Evolutionary conservation across 2,888 invertebrate genomes (phyloP), one percentile per base, ranked within the genome.

Genomic region (Pammene aurita): DNA sequence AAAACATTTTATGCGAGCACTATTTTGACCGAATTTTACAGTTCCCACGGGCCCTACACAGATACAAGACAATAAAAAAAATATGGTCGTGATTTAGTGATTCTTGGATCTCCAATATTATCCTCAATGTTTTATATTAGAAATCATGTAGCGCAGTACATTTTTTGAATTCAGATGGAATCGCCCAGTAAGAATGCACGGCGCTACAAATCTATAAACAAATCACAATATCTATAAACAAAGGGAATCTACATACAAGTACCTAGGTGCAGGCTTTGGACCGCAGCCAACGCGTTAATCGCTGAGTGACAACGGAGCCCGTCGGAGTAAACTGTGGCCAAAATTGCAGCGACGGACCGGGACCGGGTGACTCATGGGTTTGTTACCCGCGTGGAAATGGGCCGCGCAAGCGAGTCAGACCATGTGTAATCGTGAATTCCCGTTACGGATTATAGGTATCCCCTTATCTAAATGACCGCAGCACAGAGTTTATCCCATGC

Each of bases 291-390:
- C 79, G 80, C 75, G 75, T 72, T 76, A 76, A 78, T 72, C 70
- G 74, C 65, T 56, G 73, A 73, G 73, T 80, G 80, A 85, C 84
- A 87, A 84, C 81, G 81, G 80, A 82, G 83, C 83, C 84, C 81
- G 79, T 60, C 61, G 41, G 50, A 35, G 68, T 69, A 74, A 72
- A 66, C 70, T 68, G 78, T 74, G 68, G 76, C 78, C 75, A 75
- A 78, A 69, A 69, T 54, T 69, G 69, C 69, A 65, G 75, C 75
- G 75, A 71, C 74, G 48, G 18, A 9, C 9, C 9, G 48, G 9
- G 26, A 26, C 26, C n/a, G n/a, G n/a, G 26, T 87, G 87, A 87
- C 76, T 86, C 87, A 87, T 55, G 50, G 63, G 56, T 34, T 65
- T 65, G 69, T 48, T 69, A 52, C 60, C 60, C 68, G 26, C 26